phyloP scores from a whole-genome alignment of 2,113 vertebrate species.

The Dermatemys mawii region DNA sequence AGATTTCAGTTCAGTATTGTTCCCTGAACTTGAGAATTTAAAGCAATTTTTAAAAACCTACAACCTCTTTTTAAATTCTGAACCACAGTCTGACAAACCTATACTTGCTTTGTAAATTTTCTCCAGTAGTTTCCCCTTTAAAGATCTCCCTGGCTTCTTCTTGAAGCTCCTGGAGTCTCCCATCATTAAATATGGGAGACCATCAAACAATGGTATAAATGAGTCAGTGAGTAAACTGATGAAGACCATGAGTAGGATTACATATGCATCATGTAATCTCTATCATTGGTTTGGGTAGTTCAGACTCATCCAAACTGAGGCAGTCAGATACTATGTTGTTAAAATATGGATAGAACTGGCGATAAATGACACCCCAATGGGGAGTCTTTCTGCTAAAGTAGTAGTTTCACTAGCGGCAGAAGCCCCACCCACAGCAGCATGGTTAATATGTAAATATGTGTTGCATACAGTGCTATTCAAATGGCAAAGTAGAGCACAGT shows the following conservation, averaged over 20 bases:
- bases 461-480: background rate
- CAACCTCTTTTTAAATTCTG: background rate
- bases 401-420: background rate
- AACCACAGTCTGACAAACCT: background rate
- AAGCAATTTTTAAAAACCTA: background rate
- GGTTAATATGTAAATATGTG: background rate
- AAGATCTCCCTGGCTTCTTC: slow-evolving; percentile 19
- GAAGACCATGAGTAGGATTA: background rate
- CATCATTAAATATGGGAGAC: background rate
- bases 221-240: slow-evolving; percentile 45
- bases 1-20: background rate
- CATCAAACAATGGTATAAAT: slow-evolving; percentile 16
- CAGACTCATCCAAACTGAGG: background rate
- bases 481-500: background rate
- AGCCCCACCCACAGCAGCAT: background rate
- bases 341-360: slow-evolving; percentile 34
- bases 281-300: slow-evolving; percentile 8
- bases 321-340: slow-evolving; percentile 36
- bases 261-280: background rate
- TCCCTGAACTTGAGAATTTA: background rate
- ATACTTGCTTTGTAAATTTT: background rate
- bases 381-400: background rate
- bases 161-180: slow-evolving; percentile 12
- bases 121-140: slow-evolving; percentile 25
- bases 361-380: background rate